phyloP scores from a whole-genome alignment of 2,888 invertebrate species.

The Heliconius erato region DNA sequence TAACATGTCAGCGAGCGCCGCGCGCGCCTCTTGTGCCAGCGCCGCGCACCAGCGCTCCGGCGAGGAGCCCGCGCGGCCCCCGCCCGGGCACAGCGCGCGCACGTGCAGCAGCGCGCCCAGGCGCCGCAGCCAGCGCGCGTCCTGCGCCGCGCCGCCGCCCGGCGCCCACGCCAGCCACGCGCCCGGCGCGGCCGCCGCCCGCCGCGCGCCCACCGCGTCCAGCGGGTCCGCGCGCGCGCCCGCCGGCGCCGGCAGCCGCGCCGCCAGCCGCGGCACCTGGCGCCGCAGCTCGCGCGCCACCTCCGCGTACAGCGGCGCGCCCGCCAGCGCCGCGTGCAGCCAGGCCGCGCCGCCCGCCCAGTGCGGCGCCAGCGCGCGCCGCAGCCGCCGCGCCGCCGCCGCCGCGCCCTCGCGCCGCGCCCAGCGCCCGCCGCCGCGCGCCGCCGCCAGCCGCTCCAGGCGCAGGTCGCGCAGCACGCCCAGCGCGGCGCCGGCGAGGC shows the following conservation, averaged over 20 bases:
- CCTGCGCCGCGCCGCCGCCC: conserved; percentile 52
- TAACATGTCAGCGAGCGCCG: conserved; percentile 64
- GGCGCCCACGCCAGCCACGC: conserved; percentile 58
- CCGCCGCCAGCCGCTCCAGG: conserved; percentile 55
- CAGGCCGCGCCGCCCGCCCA: conserved; percentile 61
- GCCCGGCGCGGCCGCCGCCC: conserved; percentile 46
- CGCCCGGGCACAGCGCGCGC: conserved; percentile 55
- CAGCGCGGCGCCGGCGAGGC: conserved; percentile 60
- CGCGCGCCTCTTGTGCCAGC: conserved; percentile 60
- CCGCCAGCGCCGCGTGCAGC: conserved; percentile 69
- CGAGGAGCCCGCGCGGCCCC: conserved; percentile 59
- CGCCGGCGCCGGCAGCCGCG: conserved; percentile 48
- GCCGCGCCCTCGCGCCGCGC: conserved; percentile 48
- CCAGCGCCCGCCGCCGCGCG: conserved; percentile 39
- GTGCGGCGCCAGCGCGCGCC: conserved; percentile 62
- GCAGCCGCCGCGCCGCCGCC: conserved; percentile 63
- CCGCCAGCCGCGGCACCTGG: conserved; percentile 63
- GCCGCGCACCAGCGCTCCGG: conserved; percentile 64
- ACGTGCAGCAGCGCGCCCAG: conserved; percentile 62
- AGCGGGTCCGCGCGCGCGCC: conserved; percentile 46
- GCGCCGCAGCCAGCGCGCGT: conserved; percentile 57
- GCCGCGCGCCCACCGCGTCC: conserved; percentile 35
- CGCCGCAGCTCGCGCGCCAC: conserved; percentile 61
- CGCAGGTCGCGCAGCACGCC: conserved; percentile 64
- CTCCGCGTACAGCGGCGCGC: conserved; percentile 57